Conservation (phyloP, 1,140 invertebrate genomes). For the Temnothorax nylanderi region DNA sequence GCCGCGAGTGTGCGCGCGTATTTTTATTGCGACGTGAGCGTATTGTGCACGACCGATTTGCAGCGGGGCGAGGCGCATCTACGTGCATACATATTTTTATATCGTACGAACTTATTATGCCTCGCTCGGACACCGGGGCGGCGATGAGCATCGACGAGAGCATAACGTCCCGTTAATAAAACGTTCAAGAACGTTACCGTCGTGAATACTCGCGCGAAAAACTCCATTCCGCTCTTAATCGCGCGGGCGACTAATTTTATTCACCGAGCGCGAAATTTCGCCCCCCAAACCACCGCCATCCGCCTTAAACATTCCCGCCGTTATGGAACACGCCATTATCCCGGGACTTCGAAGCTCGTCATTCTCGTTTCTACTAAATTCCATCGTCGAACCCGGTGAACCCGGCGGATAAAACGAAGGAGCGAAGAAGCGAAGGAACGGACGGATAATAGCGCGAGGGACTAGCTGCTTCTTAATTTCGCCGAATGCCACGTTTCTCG, state of each 20-base stretch:
- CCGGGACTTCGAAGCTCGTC: constrained; percentile 60
- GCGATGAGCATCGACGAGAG: background rate
- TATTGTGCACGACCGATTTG: constrained; percentile 46
- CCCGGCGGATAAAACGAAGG: background rate
- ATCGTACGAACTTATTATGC: constrained; percentile 8
- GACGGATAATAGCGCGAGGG: constrained; percentile 2
- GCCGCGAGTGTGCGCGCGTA: background rate
- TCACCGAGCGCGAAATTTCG: constrained; percentile 45
- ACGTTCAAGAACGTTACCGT: background rate
- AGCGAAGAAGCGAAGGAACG: no score
- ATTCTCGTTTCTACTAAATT: constrained; percentile 60
- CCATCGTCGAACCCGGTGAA: constrained; percentile 45
- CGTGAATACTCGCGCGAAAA: background rate
- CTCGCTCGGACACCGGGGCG: background rate
- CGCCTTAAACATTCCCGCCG: constrained; percentile 47
- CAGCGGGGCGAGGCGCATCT: background rate
- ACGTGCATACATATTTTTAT: constrained; percentile 27
- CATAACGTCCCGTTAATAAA: constrained; percentile 19
- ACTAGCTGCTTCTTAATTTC: constrained; percentile 60
- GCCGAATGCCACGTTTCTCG: constrained; percentile 21
- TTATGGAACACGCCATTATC: constrained; percentile 60
- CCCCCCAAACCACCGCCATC: constrained; percentile 27
- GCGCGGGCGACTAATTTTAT: constrained; percentile 48
- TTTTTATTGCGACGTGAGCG: constrained; percentile 51
- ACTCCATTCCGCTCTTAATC: constrained; percentile 28